These are phyloP conservation scores for Hydrozoanthus gracilis DNA, from an alignment of 92 coral and sea anemone genomes.

Conservation along the genomic window DNA sequence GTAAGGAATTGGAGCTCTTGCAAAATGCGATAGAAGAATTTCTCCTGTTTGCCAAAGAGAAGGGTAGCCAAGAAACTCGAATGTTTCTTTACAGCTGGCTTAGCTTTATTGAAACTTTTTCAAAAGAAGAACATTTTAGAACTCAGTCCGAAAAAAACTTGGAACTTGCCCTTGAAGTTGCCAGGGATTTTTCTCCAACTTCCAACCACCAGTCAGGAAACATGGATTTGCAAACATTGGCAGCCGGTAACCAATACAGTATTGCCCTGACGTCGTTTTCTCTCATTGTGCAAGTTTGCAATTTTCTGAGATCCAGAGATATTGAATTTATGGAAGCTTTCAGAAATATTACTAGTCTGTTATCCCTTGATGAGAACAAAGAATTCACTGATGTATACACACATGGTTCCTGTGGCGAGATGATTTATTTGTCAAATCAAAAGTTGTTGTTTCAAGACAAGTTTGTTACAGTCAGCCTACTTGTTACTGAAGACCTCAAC, in stretches of 20 bases:
- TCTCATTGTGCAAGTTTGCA: conserved; percentile 1
- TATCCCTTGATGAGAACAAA: neutral
- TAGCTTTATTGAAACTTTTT: neutral
- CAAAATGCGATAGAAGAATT: too few relatives aligned
- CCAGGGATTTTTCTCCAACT: neutral
- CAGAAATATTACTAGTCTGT: neutral
- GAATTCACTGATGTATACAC: conserved; percentile 14
- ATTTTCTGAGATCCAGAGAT: neutral
- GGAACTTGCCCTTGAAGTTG: neutral
- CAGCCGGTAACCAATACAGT: neutral
- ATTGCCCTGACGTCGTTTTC: neutral
- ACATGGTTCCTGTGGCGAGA: neutral
- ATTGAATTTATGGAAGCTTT: neutral
- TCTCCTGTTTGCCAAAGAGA: too few relatives aligned
- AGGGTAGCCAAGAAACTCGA: neutral
- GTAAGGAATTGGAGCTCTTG: too few relatives aligned
- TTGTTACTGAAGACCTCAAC: too few relatives aligned
- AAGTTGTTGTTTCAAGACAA: neutral
- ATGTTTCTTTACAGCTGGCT: conserved; percentile 21
- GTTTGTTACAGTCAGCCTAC: neutral
- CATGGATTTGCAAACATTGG: neutral
- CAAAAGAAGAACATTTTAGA: neutral
- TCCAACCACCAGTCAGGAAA: neutral
- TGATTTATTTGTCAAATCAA: neutral
- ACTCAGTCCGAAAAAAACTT: neutral